A percentile compares a stretch with the other conserved stretches of the same genome.
Evolutionary conservation across 2,797 vertebrate genomes (phyloP).

Genomic region (Adrianichthys oophorus): DNA sequence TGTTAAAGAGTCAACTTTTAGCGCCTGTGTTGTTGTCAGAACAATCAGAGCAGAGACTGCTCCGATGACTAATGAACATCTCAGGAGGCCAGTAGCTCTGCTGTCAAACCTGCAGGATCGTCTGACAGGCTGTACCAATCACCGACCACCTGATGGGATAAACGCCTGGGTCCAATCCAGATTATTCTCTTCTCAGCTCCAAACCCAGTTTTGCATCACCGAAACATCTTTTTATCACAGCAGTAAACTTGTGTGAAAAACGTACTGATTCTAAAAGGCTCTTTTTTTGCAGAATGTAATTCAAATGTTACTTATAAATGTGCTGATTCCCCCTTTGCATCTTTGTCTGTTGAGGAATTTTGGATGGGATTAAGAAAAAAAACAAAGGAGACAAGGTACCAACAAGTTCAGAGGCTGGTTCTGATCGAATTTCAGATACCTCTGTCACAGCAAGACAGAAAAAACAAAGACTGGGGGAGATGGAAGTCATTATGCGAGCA

Average conservation of each 20-base stretch:
- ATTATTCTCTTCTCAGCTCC: neutral
- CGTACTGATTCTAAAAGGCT: too few species aligned
- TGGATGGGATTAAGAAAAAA: too few species aligned
- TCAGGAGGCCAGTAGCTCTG: slow-evolving; percentile 26
- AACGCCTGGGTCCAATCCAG: neutral
- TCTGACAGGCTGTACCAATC: slow-evolving; percentile 44
- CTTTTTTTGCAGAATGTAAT: too few species aligned
- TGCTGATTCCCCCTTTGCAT: too few species aligned
- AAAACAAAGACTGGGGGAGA: neutral
- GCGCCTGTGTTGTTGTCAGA: neutral
- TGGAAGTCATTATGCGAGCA: slow-evolving; percentile 37
- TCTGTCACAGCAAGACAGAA: slow-evolving; percentile 10
- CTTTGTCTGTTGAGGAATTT: too few species aligned
- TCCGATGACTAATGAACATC: slow-evolving; percentile 30
- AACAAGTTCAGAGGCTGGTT: too few species aligned
- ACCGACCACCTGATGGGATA: slow-evolving; percentile 39
- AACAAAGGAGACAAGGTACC: too few species aligned
- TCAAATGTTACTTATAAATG: too few species aligned
- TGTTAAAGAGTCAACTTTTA: too few species aligned
- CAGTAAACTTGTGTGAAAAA: neutral
- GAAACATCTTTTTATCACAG: slow-evolving; percentile 7
- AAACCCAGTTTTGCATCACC: neutral
- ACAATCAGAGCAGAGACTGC: slow-evolving; percentile 3
- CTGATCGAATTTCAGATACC: too few species aligned
- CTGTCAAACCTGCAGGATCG: slow-evolving; percentile 31